A percentile compares a stretch with the other conserved stretches of the same genome.
Conservation (phyloP, 2,113 vertebrate genomes). For the Callithrix jacchus region DNA sequence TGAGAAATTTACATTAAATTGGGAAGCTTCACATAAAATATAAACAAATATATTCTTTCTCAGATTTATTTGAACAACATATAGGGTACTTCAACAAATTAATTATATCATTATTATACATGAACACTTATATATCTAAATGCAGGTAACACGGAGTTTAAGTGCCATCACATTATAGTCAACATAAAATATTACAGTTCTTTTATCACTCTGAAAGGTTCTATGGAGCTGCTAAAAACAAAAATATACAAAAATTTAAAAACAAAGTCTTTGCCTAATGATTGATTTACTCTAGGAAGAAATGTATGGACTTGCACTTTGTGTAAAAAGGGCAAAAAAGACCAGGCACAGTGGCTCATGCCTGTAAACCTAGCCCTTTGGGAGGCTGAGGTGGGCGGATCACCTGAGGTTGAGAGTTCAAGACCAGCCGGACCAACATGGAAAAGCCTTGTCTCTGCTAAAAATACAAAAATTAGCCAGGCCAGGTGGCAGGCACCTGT, state of each 20-base stretch:
- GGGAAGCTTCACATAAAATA: conserved; percentile 19
- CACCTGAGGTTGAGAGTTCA: no score
- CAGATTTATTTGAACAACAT: conserved; percentile 10
- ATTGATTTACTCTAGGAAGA: conserved; percentile 46
- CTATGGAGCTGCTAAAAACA: conserved; percentile 13
- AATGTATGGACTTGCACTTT: background rate
- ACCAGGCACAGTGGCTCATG: no score
- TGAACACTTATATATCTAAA: conserved; percentile 34
- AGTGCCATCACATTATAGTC: background rate
- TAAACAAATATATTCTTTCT: conserved; percentile 13
- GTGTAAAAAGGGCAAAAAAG: conserved; percentile 5
- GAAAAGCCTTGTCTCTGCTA: no score
- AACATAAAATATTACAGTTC: background rate
- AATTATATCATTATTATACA: conserved; percentile 36
- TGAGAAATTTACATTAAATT: conserved; percentile 59
- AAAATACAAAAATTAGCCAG: no score
- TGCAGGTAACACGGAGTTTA: conserved; percentile 9
- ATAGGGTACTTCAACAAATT: conserved; percentile 33
- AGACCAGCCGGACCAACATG: no score
- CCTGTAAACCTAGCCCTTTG: no score
- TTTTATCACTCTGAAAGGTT: conserved; percentile 33
- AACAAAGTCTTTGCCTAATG: conserved; percentile 38
- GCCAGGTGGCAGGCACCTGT: no score
- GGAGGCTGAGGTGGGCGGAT: no score
- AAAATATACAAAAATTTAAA: conserved; percentile 54